Evolutionary conservation across 2,797 vertebrate genomes (phyloP).

Genomic region (Nannoperca obscura): DNA sequence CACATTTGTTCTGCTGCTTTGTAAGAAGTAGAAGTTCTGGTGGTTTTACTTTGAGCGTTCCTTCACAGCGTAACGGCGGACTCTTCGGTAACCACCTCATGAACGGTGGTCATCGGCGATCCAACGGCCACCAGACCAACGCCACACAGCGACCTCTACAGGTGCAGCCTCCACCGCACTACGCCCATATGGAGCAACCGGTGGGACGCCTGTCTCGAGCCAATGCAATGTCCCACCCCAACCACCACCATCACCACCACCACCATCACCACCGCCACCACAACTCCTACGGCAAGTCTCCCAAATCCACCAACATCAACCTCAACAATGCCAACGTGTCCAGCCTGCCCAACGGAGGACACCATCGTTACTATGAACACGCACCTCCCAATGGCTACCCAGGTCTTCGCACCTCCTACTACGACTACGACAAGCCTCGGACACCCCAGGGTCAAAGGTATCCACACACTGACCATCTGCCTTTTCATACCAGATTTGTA

Average conservation of each 20-base stretch:
- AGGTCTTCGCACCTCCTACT: conserved; percentile 81
- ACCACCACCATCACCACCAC: conserved; percentile 85
- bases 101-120: conserved; percentile 92
- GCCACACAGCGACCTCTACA: conserved; percentile 97
- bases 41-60: conserved; percentile 79
- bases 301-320: conserved; percentile 98
- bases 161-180: conserved; percentile 91
- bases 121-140: conserved; percentile 95
- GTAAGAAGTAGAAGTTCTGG: conserved; percentile 11
- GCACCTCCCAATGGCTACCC: conserved; percentile 88
- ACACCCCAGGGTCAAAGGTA: conserved; percentile 94
- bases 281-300: conserved; percentile 93
- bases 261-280: conserved; percentile 93
- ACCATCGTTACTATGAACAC: conserved; percentile 89
- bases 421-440: conserved; percentile 89
- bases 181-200: conserved; percentile 91
- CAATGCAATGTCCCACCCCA: conserved; percentile 84
- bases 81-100: conserved; percentile 97
- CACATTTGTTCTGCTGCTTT: conserved; percentile 29
- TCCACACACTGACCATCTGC: conserved; percentile 42
- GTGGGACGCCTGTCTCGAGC: conserved; percentile 86
- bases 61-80: conserved; percentile 95
- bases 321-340: conserved; percentile 99
- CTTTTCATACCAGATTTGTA: neutral
- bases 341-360: conserved; percentile 92